phyloP scores from a whole-genome alignment of 2,797 vertebrate species.

The Crossoptilon crossoptilon region DNA sequence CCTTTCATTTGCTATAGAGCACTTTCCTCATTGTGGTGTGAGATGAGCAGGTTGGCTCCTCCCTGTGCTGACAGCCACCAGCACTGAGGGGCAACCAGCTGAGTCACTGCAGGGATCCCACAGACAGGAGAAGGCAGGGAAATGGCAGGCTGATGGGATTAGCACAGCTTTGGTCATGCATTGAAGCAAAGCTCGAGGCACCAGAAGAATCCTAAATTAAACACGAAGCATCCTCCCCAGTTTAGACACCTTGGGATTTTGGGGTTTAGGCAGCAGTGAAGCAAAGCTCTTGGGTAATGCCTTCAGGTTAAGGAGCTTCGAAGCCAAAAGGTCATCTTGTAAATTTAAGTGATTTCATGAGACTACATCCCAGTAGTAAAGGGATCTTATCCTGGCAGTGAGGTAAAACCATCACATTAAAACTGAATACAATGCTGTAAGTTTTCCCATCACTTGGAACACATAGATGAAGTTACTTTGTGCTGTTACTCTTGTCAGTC shows the following conservation, averaged over 20 bases:
- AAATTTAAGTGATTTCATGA: background rate
- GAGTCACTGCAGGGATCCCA: background rate
- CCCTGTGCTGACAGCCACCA: constrained; percentile 7
- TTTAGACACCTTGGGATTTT: background rate
- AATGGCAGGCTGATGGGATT: constrained; percentile 66
- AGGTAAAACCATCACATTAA: background rate
- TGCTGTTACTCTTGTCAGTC: constrained; percentile 6
- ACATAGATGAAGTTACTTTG: constrained; percentile 5
- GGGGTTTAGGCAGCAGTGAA: background rate
- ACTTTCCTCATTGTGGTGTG: background rate
- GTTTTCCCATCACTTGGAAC: constrained; percentile 45
- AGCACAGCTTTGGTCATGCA: constrained; percentile 47
- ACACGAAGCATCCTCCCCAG: background rate
- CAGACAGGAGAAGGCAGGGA: constrained; percentile 71
- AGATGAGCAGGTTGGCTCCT: constrained; percentile 25
- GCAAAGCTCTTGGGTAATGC: background rate
- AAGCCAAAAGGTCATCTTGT: background rate
- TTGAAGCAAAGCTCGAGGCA: background rate
- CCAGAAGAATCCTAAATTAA: background rate
- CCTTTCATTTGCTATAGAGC: constrained; percentile 17
- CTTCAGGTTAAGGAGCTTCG: background rate
- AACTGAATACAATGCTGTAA: background rate
- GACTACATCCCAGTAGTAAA: background rate
- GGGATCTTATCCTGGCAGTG: constrained; percentile 1
- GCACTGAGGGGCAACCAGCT: constrained; percentile 40